Base-by-base conservation (phyloP, 2,113 vertebrate genomes). In the Papio anubis region DNA sequence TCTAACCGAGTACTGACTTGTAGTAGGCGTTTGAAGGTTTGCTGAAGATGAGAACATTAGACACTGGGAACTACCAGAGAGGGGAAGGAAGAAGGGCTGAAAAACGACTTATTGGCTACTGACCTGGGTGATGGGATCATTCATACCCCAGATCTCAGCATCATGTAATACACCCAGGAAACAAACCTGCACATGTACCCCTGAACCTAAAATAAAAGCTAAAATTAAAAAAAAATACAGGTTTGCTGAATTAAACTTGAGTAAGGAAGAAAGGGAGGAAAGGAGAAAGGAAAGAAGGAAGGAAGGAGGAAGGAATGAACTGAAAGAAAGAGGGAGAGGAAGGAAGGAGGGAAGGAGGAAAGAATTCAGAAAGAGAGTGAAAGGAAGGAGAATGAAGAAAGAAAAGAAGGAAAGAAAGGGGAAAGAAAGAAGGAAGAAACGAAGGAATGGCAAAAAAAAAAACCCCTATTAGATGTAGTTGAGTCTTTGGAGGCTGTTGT, bases 341-440 rank as follows among this genome's bases (percentile, higher is more conserved):
- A 59, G 21, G 40, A 50, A 20, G 35, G n/a, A 38, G 30, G n/a
- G 45, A 1, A 45, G 30, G 25, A 38, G 20, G 38, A 88, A 59
- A 38, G 45, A 82, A 45, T 8, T 50, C 30, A 90, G 95, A 92
- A 43, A 32, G 32, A 75, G 61, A 95, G 43, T 57, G 96, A 96
- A 90, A 94, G 94, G 75, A 75, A 72, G 70, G 38, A 38, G 95
- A 88, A 75, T 73, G 88, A 95, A 94, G 87, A 25, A 32, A 25
- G 35, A 32, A 91, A 72, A 86, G 40, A 89, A 96, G 87, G 48
- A 43, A 66, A 59, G 18, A 64, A 30, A 73, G 76, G 88, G 40
- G 57, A 96, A 96, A 92, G 79, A 40, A 88, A 45, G 78, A 76
- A 73, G 11, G n/a, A n/a, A 72, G 27, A 52, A 35, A 81, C 9